Evolutionary conservation across 2,797 vertebrate genomes (phyloP), one percentile per base, ranked within the genome.

Genomic region (Vultur gryphus): DNA sequence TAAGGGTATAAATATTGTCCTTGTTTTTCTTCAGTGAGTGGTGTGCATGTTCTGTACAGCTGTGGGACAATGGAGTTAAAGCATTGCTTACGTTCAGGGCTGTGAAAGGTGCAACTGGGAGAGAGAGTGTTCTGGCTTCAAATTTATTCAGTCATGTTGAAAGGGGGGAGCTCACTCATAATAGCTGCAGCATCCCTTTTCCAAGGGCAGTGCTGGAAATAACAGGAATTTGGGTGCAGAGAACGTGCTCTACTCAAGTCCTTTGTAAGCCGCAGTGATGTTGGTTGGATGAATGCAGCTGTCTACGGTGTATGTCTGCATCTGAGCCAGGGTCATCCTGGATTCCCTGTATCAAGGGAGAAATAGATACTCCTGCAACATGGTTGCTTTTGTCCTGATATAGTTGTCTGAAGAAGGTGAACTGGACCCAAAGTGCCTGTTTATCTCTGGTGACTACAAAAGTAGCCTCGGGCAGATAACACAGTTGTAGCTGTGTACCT

Each of bases 401-500:
- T 11, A 2, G 0, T 25, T 52, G 20, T 18, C 18, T 26, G 41
- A 33, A 67, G 48, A 6, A 21, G 65, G 25, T 13, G 58, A 76
- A 8, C 28, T 6, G 9, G 16, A 13, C 21, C 35, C 3, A 1
- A 25, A 26, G 48, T 20, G 31, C 25, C 51, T 5, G 25, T 33
- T 11, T 26, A 6, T 48, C 64, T 64, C 31, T 54, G 49, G 21
- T 41, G 62, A 2, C 54, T 72, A 2, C 13, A 13, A 29, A 13
- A 57, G 71, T 6, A 25, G 25, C 62, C 64, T 62, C 1, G 9
- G 52, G 14, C 24, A 15, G 58, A 5, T n/a, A 14, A 31, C 0
- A 0, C 2, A 1, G 39, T 18, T 54, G 35, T 18, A 64, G 49
- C 49, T 29, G 39, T 0, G 0, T 11, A 7, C 41, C 35, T 28